Base-by-base conservation (phyloP, 2,888 invertebrate genomes). In the Drosophila recens region DNA sequence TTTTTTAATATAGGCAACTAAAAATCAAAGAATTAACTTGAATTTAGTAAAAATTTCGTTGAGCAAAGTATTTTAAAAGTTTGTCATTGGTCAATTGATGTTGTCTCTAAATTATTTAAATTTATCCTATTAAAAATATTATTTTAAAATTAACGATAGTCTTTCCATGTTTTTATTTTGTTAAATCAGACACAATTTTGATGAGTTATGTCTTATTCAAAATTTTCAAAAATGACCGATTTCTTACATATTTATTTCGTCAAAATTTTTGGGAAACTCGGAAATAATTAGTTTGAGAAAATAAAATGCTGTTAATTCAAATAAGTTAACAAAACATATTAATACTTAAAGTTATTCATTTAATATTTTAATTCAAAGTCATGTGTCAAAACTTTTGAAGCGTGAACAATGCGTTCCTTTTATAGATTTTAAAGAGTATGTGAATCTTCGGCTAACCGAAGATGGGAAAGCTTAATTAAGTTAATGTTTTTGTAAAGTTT, bases 371-470 rank as follows among this genome's bases (percentile, higher is more conserved):
- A 42, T 17, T 17, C 2, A 42, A 42, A 42, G 9, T 40, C 42
- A 17, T 10, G 17, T 17, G 17, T 42, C 10, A 17, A 42, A 10
- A 42, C 10, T 43, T 43, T 43, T 9, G 11, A 43, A 20, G 11
- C 17, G 10, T 6, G 17, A 23, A 51, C n/a, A 38, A 45, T 13
- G 13, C 23, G 20, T 23, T 45, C 23, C 17, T 17, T 17, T n/a
- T 3, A 45, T 45, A 27, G 15, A 45, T 57, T 57, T 57, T 6
- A 68, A 68, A 66, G 58, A 68, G 68, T 53, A 66, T 53, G 46
- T 43, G 2, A 13, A 17, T 9, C 42, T 53, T 53, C 67, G 67
- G 43, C 27, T 15, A 13, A 0, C 68, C 67, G 69, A 69, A 67
- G 42, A 40, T n/a, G 8, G 6, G n/a, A 30, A 34, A 10, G 11